A percentile compares a stretch with the other conserved stretches of the same genome.
These are phyloP conservation scores for Silurus aristotelis DNA, from an alignment of 2,797 vertebrate species.

Conservation along the genomic window DNA sequence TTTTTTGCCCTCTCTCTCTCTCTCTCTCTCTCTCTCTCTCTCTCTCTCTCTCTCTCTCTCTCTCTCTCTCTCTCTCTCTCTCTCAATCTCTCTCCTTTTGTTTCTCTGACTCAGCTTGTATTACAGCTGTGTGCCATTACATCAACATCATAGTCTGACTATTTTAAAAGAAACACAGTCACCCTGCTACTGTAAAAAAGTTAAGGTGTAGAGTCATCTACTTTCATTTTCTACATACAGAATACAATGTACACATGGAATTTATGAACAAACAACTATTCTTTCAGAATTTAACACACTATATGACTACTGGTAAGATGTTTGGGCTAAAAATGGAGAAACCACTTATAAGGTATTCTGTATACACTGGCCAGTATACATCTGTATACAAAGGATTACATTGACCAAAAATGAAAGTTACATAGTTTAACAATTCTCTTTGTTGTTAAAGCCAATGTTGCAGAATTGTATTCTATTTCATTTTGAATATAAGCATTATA, in stretches of 20 bases:
- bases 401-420: neutral
- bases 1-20: neutral
- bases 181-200: neutral
- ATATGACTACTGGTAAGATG: neutral
- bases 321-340: neutral
- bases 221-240: neutral
- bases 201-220: slow-evolving; percentile 20
- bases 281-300: neutral
- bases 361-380: no score
- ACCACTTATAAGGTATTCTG: neutral
- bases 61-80: slow-evolving; percentile 20
- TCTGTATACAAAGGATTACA: neutral
- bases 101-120: slow-evolving; percentile 47
- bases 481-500: neutral
- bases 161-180: slow-evolving; percentile 51
- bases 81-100: neutral
- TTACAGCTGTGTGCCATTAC: slow-evolving; percentile 61
- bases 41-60: slow-evolving; percentile 21
- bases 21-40: slow-evolving; percentile 50
- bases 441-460: neutral
- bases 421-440: neutral
- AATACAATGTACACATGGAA: neutral
- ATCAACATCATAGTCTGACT: slow-evolving; percentile 50
- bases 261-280: neutral
- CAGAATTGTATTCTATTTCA: neutral